Conservation (phyloP, 2,113 vertebrate genomes). For the Thamnaconus septentrionalis region DNA sequence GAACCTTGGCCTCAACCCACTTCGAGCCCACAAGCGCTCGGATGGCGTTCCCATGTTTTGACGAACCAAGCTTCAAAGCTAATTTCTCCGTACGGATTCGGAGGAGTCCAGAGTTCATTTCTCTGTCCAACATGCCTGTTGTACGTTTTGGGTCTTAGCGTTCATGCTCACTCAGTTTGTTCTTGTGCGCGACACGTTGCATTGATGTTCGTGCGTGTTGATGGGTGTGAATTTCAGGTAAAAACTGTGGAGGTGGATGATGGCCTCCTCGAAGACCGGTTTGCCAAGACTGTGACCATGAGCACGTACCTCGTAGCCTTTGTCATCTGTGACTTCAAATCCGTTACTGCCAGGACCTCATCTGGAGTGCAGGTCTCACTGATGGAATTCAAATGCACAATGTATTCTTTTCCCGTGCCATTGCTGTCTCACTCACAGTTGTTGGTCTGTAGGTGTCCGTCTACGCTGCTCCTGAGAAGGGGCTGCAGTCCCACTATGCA, state of each 20-base stretch:
- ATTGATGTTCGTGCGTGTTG: background rate
- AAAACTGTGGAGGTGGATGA: slow-evolving; percentile 55
- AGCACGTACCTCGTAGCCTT: slow-evolving; percentile 79
- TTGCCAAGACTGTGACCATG: slow-evolving; percentile 77
- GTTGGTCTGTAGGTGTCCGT: slow-evolving; percentile 70
- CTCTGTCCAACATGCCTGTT: slow-evolving; percentile 79
- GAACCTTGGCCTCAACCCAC: slow-evolving; percentile 76
- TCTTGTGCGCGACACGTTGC: background rate
- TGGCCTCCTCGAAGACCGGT: slow-evolving; percentile 73
- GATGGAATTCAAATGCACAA: background rate
- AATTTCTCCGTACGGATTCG: slow-evolving; percentile 74
- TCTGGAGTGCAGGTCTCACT: slow-evolving; percentile 72
- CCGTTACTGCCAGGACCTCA: slow-evolving; percentile 67
- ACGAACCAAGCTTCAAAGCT: slow-evolving; percentile 80
- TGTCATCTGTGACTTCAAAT: slow-evolving; percentile 78
- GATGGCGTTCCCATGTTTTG: slow-evolving; percentile 80
- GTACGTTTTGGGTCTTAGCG: slow-evolving; percentile 52
- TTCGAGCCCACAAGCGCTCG: slow-evolving; percentile 80
- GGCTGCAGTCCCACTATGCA: slow-evolving; percentile 75
- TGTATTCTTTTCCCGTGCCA: background rate
- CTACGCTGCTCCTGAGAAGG: slow-evolving; percentile 76
- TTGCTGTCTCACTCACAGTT: background rate
- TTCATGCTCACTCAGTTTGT: no score
- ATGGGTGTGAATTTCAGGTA: slow-evolving; percentile 51
- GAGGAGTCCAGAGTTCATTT: slow-evolving; percentile 64